phyloP scores from a whole-genome alignment of 2,888 invertebrate genomes.

The Eueremaeus valkanovi region DNA sequence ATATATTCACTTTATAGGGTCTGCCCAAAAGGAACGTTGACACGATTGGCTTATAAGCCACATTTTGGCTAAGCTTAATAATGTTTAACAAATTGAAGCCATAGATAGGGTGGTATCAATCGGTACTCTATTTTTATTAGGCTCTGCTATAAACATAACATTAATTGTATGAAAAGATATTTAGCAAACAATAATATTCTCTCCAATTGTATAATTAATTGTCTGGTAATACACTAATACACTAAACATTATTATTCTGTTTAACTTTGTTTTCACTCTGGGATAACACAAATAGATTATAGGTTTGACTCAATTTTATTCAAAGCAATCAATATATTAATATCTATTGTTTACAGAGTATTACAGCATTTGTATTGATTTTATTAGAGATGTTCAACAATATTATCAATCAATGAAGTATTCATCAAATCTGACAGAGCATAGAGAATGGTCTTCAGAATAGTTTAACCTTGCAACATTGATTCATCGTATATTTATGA shows the following conservation, averaged over 20 bases:
- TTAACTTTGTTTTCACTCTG: neutral
- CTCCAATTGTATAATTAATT: conserved; percentile 13
- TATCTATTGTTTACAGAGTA: neutral
- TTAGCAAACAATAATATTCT: neutral
- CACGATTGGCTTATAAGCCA: no score
- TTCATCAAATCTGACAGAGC: no score
- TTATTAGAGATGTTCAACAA: no score
- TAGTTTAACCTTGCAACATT: no score
- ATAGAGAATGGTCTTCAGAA: no score
- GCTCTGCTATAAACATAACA: neutral
- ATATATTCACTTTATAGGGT: neutral
- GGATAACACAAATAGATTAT: neutral
- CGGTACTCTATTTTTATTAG: neutral
- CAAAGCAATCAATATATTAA: neutral
- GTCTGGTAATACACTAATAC: conserved; percentile 1
- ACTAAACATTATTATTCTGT: neutral
- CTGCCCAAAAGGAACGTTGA: no score
- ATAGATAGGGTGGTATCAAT: conserved; percentile 9
- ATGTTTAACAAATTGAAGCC: no score
- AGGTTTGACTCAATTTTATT: neutral
- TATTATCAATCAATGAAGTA: no score
- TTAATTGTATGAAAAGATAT: neutral
- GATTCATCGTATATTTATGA: no score
- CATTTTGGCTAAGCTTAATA: no score
- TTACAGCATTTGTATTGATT: neutral